These are phyloP conservation scores for Erpetoichthys calabaricus DNA, from an alignment of 2,797 vertebrate genomes.

Conservation along the genomic window DNA sequence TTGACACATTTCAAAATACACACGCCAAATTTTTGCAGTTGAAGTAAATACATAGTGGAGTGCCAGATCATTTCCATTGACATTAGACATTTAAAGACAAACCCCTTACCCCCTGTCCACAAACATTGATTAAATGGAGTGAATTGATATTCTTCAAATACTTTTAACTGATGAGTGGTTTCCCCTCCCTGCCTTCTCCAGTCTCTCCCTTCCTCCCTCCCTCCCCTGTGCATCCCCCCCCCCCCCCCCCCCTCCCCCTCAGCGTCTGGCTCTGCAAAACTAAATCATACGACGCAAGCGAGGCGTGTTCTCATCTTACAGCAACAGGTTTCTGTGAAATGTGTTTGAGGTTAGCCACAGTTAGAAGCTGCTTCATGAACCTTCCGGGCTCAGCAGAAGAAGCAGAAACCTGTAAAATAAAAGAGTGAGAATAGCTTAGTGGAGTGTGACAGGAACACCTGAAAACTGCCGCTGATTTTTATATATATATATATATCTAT, in stretches of 20 bases:
- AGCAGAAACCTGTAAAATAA: not conserved
- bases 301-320: not conserved
- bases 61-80: too few relatives aligned
- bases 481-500: too few relatives aligned
- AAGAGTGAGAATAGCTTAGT: not conserved
- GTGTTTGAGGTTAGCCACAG: not conserved
- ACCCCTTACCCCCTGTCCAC: too few relatives aligned
- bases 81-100: too few relatives aligned
- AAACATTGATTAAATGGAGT: too few relatives aligned
- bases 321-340: slow-evolving; percentile 4
- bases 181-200: too few relatives aligned
- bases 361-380: not conserved
- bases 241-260: not conserved
- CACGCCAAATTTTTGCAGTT: too few relatives aligned
- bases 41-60: too few relatives aligned
- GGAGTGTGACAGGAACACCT: slow-evolving; percentile 1
- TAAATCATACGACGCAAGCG: not conserved
- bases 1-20: too few relatives aligned
- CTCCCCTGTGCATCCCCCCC: not conserved
- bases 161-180: too few relatives aligned
- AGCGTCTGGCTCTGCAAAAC: not conserved
- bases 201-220: not conserved
- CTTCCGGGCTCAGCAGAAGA: not conserved
- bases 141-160: too few relatives aligned
- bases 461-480: not conserved